phyloP scores from a whole-genome alignment of 1,140 invertebrate genomes.

The Eciton burchellii region DNA sequence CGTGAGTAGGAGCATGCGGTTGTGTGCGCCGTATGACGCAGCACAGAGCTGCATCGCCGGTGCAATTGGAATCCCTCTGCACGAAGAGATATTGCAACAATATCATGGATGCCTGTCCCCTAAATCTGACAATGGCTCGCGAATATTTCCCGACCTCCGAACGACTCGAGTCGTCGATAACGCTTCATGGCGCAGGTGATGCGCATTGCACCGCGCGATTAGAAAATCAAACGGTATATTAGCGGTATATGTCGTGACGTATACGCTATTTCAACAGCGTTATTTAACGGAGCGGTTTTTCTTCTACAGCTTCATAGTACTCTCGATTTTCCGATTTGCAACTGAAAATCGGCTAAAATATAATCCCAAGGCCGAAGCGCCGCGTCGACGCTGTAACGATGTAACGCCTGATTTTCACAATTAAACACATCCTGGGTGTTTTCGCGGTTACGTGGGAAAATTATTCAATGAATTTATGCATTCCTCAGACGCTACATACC shows the following conservation, averaged over 20 bases:
- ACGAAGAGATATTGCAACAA: constrained; percentile 1
- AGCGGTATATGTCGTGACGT: no score
- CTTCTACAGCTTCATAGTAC: no score
- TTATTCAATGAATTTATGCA: constrained; percentile 51
- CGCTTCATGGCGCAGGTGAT: neutral
- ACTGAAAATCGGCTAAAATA: neutral
- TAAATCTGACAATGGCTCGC: neutral
- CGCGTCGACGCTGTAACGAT: neutral
- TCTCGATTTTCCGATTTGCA: no score
- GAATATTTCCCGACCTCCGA: neutral
- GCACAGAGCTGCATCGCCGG: constrained; percentile 1
- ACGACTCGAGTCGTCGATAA: neutral
- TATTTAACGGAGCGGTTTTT: no score
- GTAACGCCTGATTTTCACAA: neutral
- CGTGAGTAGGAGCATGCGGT: constrained; percentile 38
- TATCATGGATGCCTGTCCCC: neutral
- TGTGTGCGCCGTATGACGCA: constrained; percentile 34
- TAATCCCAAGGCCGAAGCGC: neutral
- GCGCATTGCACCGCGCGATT: neutral
- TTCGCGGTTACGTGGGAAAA: neutral
- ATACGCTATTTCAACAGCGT: no score
- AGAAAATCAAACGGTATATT: no score
- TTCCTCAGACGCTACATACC: constrained; percentile 51
- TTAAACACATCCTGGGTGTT: neutral
- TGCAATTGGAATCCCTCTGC: constrained; percentile 25